Evolutionary conservation across 2,797 vertebrate species (phyloP).

Genomic region (Diceros bicornis): DNA sequence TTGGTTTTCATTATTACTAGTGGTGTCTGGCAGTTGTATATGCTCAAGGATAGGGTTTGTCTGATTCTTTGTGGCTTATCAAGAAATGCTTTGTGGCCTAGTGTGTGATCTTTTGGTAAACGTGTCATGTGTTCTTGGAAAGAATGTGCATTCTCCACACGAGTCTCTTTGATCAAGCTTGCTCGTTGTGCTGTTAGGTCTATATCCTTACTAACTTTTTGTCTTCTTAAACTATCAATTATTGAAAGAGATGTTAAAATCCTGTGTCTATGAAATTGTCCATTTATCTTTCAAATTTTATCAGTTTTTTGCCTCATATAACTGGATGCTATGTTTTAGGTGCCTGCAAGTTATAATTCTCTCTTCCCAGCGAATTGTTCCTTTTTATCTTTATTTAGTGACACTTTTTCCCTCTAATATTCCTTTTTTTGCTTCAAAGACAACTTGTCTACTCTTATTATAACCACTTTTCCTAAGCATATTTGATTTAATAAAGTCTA

Average conservation of each 20-base stretch:
- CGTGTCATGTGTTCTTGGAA: background rate
- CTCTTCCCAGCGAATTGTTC: background rate
- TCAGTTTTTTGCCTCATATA: background rate
- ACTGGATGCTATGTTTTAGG: background rate
- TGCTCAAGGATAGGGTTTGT: background rate
- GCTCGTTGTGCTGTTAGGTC: background rate
- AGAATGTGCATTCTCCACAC: background rate
- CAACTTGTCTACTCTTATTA: background rate
- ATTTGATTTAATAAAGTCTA: slow-evolving; percentile 11
- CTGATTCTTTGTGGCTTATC: background rate
- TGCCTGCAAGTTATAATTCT: background rate
- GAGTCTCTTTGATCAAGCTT: background rate
- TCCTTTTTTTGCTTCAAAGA: background rate
- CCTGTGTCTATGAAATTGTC: background rate
- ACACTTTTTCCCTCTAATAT: background rate
- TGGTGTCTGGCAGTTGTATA: background rate
- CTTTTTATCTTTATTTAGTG: slow-evolving; percentile 9
- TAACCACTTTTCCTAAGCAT: background rate
- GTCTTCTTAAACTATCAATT: background rate
- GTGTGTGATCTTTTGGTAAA: background rate
- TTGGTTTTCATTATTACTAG: background rate
- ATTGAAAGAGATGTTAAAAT: background rate
- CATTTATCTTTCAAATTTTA: slow-evolving; percentile 3
- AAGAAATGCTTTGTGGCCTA: background rate
- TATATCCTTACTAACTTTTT: background rate